Evolutionary conservation across 2,888 invertebrate species (phyloP), one percentile per base, ranked within the genome.

Genomic region (Eupeodes latifasciatus): DNA sequence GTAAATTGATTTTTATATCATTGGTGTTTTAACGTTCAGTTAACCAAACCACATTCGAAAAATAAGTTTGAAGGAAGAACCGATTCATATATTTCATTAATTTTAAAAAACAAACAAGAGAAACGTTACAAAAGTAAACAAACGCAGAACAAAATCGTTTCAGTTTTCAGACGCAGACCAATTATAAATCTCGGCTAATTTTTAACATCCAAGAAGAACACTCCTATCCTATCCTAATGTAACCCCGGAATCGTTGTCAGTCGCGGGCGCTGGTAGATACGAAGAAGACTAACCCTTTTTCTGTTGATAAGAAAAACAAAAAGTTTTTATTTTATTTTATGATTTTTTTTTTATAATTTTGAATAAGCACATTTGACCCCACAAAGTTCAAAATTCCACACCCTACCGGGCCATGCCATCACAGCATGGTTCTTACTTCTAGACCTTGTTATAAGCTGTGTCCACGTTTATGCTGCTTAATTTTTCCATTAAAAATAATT

Each of bases 401-500:
- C 59, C 12, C 12, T 12, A 34, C 27, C 9, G 40, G 40, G 27
- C 34, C 53, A 66, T 34, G 53, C 47, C 49, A 53, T 59, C 57
- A 2, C 53, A 69, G 51, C 36, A 36, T 53, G 53, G 44, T 53
- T 27, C 27, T 27, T 27, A 27, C 27, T 27, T 27, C 27, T 3
- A 27, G 27, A 1, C 55, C 40, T 44, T 44, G 57, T 57, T 44
- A 47, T 57, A 47, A 19, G 7, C 62, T 47, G 9, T 40, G 27
- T 61, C n/a, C 64, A 64, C 27, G 27, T 27, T 27, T 27, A 27
- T 19, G 71, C 59, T 71, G 71, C 72, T 88, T 84, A 85, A 75
- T 85, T 89, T 89, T 89, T 85, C 89, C 85, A 89, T 89, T 89
- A 89, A 89, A 89, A 89, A 85, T 89, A 89, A 89, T 79, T 85